Evolutionary conservation across 2,113 vertebrate genomes (phyloP).

Genomic region (Saimiri boliviensis): DNA sequence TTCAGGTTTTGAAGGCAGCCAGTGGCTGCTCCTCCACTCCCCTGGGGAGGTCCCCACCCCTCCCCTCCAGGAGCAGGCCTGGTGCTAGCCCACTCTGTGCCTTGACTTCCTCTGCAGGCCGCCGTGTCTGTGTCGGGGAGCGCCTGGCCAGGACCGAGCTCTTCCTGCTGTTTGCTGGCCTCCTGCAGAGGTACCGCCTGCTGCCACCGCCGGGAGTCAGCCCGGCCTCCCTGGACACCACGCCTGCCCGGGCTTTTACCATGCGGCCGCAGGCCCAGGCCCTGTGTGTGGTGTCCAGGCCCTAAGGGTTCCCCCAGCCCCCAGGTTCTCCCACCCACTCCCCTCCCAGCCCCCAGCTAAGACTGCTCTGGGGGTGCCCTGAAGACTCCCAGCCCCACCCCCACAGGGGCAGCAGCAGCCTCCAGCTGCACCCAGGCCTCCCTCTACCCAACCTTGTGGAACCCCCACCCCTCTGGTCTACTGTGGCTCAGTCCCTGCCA

Average conservation of each 20-base stretch:
- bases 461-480: neutral
- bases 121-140: conserved; percentile 83
- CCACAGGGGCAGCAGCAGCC: neutral
- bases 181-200: conserved; percentile 84
- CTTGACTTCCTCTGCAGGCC: conserved; percentile 71
- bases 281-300: conserved; percentile 72
- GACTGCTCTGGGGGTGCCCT: too few relatives aligned
- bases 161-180: conserved; percentile 82
- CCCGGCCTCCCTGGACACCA: conserved; percentile 77
- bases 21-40: neutral
- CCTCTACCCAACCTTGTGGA: neutral
- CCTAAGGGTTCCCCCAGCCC: neutral
- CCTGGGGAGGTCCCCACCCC: neutral
- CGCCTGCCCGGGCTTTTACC: conserved; percentile 79
- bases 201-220: conserved; percentile 77
- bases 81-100: neutral
- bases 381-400: too few relatives aligned
- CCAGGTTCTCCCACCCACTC: neutral
- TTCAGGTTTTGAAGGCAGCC: neutral
- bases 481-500: neutral
- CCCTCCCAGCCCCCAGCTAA: too few relatives aligned
- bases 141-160: conserved; percentile 84
- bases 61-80: conserved; percentile 50
- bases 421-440: neutral
- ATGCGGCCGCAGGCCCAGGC: conserved; percentile 81